These are phyloP conservation scores for Lipotes vexillifer DNA, from an alignment of 2,113 vertebrate species.

Conservation along the genomic window DNA sequence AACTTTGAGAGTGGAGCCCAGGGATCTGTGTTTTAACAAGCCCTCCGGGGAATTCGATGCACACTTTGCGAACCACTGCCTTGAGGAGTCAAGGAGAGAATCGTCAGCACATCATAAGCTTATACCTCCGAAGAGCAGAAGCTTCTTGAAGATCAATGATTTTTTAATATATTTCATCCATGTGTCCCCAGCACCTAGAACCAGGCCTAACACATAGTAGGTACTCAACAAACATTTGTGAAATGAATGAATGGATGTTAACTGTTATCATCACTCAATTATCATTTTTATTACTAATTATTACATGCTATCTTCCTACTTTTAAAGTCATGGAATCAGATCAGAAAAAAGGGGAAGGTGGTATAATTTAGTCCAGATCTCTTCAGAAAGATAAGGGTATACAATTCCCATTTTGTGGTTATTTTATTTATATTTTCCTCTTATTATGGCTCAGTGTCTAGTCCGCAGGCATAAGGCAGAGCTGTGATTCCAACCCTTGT, in stretches of 20 bases:
- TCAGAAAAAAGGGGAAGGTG: background rate
- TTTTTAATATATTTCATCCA: background rate
- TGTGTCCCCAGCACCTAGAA: background rate
- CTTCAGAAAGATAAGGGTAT: background rate
- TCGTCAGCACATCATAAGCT: background rate
- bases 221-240: background rate
- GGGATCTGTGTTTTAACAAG: background rate
- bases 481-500: background rate
- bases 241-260: background rate
- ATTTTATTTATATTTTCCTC: background rate
- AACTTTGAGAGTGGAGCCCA: background rate
- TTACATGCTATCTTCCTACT: background rate
- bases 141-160: background rate
- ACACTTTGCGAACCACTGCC: background rate
- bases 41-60: background rate
- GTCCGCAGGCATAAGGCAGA: background rate
- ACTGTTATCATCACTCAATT: background rate
- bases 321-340: background rate
- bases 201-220: background rate
- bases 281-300: background rate
- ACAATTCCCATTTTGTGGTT: background rate
- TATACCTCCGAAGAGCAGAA: background rate
- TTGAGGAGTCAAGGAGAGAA: background rate
- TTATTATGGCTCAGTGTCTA: background rate
- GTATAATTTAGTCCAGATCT: background rate